Evolutionary conservation across 1,140 invertebrate species (phyloP).

Genomic region (Brachionus asplanchnoidis): DNA sequence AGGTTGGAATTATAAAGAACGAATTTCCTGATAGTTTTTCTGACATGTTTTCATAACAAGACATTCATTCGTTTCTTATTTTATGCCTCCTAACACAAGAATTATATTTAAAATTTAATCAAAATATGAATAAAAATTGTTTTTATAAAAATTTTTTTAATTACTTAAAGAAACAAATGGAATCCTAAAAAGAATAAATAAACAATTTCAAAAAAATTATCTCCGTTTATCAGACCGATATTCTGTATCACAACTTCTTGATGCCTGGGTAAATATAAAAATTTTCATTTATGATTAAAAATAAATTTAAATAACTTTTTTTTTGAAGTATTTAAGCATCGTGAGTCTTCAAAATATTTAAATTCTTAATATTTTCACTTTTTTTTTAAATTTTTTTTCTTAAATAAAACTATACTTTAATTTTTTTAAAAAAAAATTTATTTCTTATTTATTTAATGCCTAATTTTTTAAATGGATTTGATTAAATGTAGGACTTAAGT

Average conservation of each 20-base stretch:
- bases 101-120: too few species aligned
- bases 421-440: not conserved
- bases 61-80: too few species aligned
- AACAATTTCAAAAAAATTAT: constrained; percentile 35
- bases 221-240: not conserved
- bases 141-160: too few species aligned
- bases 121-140: too few species aligned
- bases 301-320: not conserved
- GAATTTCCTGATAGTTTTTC: too few species aligned
- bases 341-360: not conserved
- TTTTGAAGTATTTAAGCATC: not conserved
- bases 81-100: too few species aligned
- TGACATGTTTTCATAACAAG: too few species aligned
- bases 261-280: constrained; percentile 24
- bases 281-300: not conserved
- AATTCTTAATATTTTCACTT: too few species aligned
- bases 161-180: not conserved
- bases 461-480: too few species aligned
- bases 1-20: too few species aligned
- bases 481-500: too few species aligned
- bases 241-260: constrained; percentile 24
- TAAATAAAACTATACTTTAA: not conserved
- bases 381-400: not conserved
- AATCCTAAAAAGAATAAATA: constrained; percentile 8
- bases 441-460: too few species aligned